Evolutionary conservation across 2,888 invertebrate genomes (phyloP).

Genomic region (Caenorhabditis sp.): DNA sequence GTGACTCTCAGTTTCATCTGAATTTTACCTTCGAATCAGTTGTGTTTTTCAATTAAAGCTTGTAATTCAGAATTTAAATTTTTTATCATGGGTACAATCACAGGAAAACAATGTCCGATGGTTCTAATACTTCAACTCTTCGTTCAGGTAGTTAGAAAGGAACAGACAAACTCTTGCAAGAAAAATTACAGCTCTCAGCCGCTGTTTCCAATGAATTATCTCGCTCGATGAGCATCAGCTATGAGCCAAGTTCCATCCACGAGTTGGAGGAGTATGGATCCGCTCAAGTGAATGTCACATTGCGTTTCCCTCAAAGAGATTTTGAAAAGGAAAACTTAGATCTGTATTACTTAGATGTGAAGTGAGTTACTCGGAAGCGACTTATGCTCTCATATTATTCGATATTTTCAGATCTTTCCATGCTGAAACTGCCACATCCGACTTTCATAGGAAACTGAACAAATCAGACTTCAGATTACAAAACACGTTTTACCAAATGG

Average conservation of each 20-base stretch:
- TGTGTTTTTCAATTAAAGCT: too few relatives aligned
- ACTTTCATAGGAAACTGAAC: slow-evolving; percentile 15
- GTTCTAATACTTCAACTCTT: slow-evolving; percentile 67
- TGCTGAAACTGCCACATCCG: slow-evolving; percentile 54
- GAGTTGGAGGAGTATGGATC: slow-evolving; percentile 45
- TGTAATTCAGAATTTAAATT: slow-evolving; percentile 32
- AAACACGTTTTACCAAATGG: slow-evolving; percentile 42
- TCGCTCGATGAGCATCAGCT: slow-evolving; percentile 52
- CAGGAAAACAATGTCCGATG: slow-evolving; percentile 68
- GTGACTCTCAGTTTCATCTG: background rate
- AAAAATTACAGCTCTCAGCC: slow-evolving; percentile 40
- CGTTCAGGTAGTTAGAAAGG: slow-evolving; percentile 66
- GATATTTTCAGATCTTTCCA: slow-evolving; percentile 59
- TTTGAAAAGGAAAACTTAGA: slow-evolving; percentile 48
- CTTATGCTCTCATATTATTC: too few relatives aligned
- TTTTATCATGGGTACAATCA: slow-evolving; percentile 57
- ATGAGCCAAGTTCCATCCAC: slow-evolving; percentile 36
- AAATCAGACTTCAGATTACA: slow-evolving; percentile 22
- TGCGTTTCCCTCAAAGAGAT: slow-evolving; percentile 44
- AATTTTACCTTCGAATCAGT: too few relatives aligned
- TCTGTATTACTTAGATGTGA: slow-evolving; percentile 40
- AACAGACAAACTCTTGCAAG: too few relatives aligned
- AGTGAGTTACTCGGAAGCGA: slow-evolving; percentile 31
- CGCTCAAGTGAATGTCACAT: slow-evolving; percentile 40
- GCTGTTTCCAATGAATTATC: slow-evolving; percentile 47